Base-by-base conservation (phyloP, 2,113 vertebrate genomes). In the Callopanchax toddi region DNA sequence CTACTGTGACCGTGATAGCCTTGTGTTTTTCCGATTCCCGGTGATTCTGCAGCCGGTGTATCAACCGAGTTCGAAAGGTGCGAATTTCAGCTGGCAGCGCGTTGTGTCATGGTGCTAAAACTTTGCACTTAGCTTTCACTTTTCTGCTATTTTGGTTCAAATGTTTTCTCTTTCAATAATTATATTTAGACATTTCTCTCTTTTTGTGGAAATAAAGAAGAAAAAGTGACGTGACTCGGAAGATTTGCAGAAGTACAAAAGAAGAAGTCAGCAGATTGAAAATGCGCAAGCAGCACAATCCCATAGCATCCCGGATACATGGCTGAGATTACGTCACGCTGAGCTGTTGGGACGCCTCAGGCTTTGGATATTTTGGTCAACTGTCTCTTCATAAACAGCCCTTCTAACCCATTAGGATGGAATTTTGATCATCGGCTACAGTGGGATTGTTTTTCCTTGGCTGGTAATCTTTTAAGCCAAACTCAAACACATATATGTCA, bases 381-480 rank as follows among this genome's bases (percentile, higher is more conserved):
- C 26, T 53, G 63, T 60, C 66, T 25, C 23, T 67, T 52, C 65
- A 73, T 74, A 57, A 79, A 71, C 70, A 80, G 49, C 69, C 37
- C 34, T 54, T 75, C 53, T 40, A 61, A 72, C 37, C 79, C 62
- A 78, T 78, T 60, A 78, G 55, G 40, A 71, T 74, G 46, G 49
- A 60, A 32, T 44, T 79, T 67, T 86, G 46, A 77, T 76, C 42
- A 50, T 76, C 56, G 25, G 66, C 81, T 71, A 58, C 62, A 62
- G 46, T 16, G 26, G 51, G 66, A 76, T 80, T 85, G 63, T 79
- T 81, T 73, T 78, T 22, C 11, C 22, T 40, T 42, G 62, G 72
- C 56, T 59, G 57, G n/a, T 81, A 71, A 83, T 81, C 74, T 72
- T 40, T 66, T 74, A 76, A 84, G 9, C 68, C 60, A 69, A 75